phyloP scores from a whole-genome alignment of 2,888 invertebrate species.

The Marronus borbonicus region DNA sequence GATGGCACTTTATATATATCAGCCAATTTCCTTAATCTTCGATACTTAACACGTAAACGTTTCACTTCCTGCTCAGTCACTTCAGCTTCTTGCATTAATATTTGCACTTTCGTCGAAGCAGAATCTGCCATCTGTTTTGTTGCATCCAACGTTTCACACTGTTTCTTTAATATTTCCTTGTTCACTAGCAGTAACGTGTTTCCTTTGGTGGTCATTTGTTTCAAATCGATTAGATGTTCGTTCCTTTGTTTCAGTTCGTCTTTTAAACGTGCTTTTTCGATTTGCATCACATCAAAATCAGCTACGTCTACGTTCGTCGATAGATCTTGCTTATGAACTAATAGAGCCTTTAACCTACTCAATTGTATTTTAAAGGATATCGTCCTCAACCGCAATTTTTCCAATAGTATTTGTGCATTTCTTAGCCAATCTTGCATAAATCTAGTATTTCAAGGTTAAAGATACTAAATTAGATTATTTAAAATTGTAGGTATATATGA shows the following conservation, averaged over 20 bases:
- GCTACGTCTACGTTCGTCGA: conserved; percentile 75
- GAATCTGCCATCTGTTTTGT: conserved; percentile 69
- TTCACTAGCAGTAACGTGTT: conserved; percentile 74
- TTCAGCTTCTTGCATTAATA: conserved; percentile 70
- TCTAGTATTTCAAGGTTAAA: conserved; percentile 66
- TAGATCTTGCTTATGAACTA: conserved; percentile 73
- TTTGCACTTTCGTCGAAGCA: conserved; percentile 68
- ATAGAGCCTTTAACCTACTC: conserved; percentile 72
- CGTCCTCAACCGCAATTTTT: conserved; percentile 75
- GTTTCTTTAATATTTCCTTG: conserved; percentile 74
- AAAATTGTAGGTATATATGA: too few species aligned
- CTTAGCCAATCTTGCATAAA: conserved; percentile 78
- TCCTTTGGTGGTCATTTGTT: conserved; percentile 74
- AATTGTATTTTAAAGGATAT: conserved; percentile 70
- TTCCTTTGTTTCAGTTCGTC: conserved; percentile 74
- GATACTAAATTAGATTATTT: too few species aligned
- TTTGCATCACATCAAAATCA: conserved; percentile 77
- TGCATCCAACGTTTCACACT: conserved; percentile 69
- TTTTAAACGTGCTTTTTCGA: conserved; percentile 74
- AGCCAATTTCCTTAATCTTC: conserved; percentile 67
- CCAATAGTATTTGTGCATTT: conserved; percentile 72
- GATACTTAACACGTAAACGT: conserved; percentile 66
- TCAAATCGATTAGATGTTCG: conserved; percentile 72
- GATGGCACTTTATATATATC: conserved; percentile 72
- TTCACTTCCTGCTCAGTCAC: conserved; percentile 69